Percentiles rank a stretch among this genome's conserved stretches.
Evolutionary conservation across 2,888 invertebrate species (phyloP).

Genomic region (Malachius bipustulatus): DNA sequence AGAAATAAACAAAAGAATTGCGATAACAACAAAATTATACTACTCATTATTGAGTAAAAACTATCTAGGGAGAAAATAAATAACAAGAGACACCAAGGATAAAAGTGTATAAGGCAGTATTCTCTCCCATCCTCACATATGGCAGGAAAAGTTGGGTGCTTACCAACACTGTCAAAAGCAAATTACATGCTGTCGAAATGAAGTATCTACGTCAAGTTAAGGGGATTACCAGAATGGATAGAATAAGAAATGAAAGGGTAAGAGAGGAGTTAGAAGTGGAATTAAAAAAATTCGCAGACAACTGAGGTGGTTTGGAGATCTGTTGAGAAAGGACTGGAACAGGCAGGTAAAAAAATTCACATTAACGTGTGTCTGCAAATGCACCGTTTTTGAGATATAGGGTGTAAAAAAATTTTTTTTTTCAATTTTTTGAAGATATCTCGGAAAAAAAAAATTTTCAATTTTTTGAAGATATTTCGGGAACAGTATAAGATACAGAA

Average conservation of each 20-base stretch:
- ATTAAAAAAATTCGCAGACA: not conserved
- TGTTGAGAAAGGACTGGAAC: too few relatives aligned
- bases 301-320: not conserved
- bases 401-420: too few relatives aligned
- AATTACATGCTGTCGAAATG: not conserved
- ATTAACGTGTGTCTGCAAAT: too few relatives aligned
- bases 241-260: not conserved
- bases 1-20: not conserved
- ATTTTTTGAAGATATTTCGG: too few relatives aligned
- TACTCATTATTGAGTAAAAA: not conserved
- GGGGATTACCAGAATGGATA: slow-evolving; percentile 1
- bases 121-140: not conserved
- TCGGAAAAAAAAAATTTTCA: too few relatives aligned
- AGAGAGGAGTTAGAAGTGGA: slow-evolving; percentile 1
- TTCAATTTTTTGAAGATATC: too few relatives aligned
- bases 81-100: not conserved
- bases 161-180: not conserved
- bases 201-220: not conserved
- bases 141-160: not conserved
- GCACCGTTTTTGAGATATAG: too few relatives aligned
- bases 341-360: too few relatives aligned
- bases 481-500: too few relatives aligned
- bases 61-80: not conserved
- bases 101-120: slow-evolving; percentile 1
- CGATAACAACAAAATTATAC: not conserved